Evolutionary conservation across 2,797 vertebrate genomes (phyloP).

Genomic region (Schizopygopsis malacanthus): DNA sequence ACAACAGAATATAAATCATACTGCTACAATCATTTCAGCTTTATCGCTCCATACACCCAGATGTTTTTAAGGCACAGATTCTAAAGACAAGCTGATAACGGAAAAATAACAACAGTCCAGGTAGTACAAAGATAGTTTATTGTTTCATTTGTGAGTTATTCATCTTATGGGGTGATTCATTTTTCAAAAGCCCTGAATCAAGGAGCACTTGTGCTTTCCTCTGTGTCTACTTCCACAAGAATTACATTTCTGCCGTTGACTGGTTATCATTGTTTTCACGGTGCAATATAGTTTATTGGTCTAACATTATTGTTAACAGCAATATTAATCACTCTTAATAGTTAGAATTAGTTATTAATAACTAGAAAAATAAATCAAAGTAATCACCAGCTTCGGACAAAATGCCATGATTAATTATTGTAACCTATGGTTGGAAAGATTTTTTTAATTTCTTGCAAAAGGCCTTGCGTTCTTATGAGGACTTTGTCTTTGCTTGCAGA

Average conservation of each 20-base stretch:
- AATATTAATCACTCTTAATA: background rate
- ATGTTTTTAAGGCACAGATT: background rate
- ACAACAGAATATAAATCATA: conserved; percentile 8
- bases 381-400: background rate
- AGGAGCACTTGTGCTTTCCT: conserved; percentile 63
- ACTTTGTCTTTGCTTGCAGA: background rate
- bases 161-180: background rate
- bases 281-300: background rate
- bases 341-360: background rate
- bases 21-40: background rate
- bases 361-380: background rate
- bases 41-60: background rate
- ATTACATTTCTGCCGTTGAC: conserved; percentile 68
- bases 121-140: background rate
- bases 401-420: background rate
- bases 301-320: background rate
- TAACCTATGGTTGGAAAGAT: background rate
- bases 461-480: background rate
- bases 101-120: background rate
- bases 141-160: conserved; percentile 1
- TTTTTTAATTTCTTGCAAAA: background rate
- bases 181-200: conserved; percentile 58
- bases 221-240: conserved; percentile 62
- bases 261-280: background rate
- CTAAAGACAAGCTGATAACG: background rate